A percentile compares a stretch with the other conserved stretches of the same genome.
Conservation (phyloP, 2,888 invertebrate species). For the Polyommatus icarus region DNA sequence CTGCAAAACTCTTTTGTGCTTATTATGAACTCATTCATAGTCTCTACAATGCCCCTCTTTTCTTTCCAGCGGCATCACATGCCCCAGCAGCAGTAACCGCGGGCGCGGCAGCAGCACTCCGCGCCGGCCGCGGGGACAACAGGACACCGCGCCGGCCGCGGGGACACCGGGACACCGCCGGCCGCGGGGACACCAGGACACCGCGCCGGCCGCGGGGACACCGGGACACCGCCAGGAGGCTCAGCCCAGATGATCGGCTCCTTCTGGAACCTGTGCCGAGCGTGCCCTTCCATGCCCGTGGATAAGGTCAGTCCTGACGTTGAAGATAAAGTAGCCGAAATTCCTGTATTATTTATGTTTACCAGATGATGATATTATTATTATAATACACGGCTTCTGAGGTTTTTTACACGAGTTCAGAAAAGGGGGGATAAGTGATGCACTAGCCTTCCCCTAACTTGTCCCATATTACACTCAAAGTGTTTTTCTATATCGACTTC, state of each 20-base stretch:
- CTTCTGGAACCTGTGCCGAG: slow-evolving; percentile 98
- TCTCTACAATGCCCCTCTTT: neutral
- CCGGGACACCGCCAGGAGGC: slow-evolving; percentile 55
- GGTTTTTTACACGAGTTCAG: no score
- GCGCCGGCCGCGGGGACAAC: slow-evolving; percentile 3
- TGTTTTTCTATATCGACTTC: no score
- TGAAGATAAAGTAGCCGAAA: no score
- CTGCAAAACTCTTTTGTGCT: no score
- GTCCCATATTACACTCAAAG: no score
- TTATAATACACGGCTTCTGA: no score
- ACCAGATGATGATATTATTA: no score
- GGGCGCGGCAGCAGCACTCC: slow-evolving; percentile 25
- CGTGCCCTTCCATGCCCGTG: slow-evolving; percentile 97
- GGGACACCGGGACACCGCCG: neutral
- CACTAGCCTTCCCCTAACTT: no score
- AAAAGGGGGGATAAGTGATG: no score
- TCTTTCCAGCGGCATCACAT: slow-evolving; percentile 62
- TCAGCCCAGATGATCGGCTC: slow-evolving; percentile 95
- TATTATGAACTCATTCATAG: no score
- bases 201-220: slow-evolving; percentile 13
- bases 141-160: neutral
- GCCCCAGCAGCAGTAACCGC: slow-evolving; percentile 49
- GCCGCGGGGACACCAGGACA: neutral
- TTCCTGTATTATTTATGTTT: no score
- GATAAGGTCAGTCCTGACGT: slow-evolving; percentile 88